phyloP scores from a whole-genome alignment of 2,113 vertebrate species.

The Marmota monax region DNA sequence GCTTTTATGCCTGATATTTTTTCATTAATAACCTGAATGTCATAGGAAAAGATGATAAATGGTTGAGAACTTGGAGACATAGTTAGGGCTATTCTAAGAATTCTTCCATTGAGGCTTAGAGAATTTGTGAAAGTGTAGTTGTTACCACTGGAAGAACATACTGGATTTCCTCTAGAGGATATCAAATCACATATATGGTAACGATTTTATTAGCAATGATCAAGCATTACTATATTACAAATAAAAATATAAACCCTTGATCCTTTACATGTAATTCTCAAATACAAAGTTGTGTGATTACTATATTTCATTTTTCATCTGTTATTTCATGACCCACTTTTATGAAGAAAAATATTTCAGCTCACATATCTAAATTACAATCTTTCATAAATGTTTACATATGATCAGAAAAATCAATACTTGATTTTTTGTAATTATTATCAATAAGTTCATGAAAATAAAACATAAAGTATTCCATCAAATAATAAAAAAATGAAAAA shows the following conservation, averaged over 20 bases:
- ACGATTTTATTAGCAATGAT: background rate
- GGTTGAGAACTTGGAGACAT: background rate
- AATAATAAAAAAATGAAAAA: background rate
- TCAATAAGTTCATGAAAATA: background rate
- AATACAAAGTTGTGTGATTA: background rate
- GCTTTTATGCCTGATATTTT: background rate
- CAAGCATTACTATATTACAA: background rate
- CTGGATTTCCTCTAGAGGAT: background rate
- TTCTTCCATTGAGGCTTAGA: background rate
- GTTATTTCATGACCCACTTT: background rate
- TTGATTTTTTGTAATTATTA: background rate
- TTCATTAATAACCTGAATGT: conserved; percentile 6
- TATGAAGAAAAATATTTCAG: background rate
- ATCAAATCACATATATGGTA: background rate
- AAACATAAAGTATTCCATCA: background rate
- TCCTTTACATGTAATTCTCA: background rate
- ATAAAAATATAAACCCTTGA: background rate
- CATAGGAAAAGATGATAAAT: background rate
- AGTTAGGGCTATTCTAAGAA: background rate
- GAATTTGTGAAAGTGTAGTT: background rate
- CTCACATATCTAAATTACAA: background rate
- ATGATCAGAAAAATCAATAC: background rate
- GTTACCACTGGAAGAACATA: background rate
- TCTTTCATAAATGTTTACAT: background rate
- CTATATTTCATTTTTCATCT: background rate